Evolutionary conservation across 2,888 invertebrate genomes (phyloP), one percentile per base, ranked within the genome.

Genomic region (Dascillus cervinus): DNA sequence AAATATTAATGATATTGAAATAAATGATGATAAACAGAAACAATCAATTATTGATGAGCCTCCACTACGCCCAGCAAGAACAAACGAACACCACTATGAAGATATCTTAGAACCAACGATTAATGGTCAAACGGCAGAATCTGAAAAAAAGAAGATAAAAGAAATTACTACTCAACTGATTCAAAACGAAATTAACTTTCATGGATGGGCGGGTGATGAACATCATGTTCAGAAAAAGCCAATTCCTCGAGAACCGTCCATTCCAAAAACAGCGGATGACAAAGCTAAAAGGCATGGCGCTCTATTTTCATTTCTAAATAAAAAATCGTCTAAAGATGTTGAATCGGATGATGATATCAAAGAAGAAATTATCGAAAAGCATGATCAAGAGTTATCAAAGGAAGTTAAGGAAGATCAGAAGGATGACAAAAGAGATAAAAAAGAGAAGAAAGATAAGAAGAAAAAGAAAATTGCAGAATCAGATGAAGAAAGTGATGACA

Each of bases 361-460:
- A 3, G 56, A 58, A 19, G 52, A 53, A 12, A 56, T 60, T 17
- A 47, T 60, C 11, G 60, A 62, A 37, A 63, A 63, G 42, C 62
- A 61, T 27, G 60, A 61, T 22, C 47, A 48, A 25, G 59, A 62
- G 44, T 42, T 53, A 12, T 57, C 57, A 0, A 57, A 58, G 43
- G 57, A 62, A 32, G 12, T 27, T 3, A 19, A 25, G 2, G 5
- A 21, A 3, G 34, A 37, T 26, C 39, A 39, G 20, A 37, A 38
- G 32, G 26, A 30, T 24, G 29, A 33, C 14, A 27, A 17, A 11
- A 37, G 26, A 13, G 32, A 29, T 13, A 38, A 35, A n/a, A 39
- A 37, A 29, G 41, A 39, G 20, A 37, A 38, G 32, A 26, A 30
- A 27, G 29, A 33, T 15, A 27, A 17, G 12, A 37, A 29, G 12